Evolutionary conservation across 2,113 vertebrate species (phyloP).

Genomic region (Bambusicola thoracicus): DNA sequence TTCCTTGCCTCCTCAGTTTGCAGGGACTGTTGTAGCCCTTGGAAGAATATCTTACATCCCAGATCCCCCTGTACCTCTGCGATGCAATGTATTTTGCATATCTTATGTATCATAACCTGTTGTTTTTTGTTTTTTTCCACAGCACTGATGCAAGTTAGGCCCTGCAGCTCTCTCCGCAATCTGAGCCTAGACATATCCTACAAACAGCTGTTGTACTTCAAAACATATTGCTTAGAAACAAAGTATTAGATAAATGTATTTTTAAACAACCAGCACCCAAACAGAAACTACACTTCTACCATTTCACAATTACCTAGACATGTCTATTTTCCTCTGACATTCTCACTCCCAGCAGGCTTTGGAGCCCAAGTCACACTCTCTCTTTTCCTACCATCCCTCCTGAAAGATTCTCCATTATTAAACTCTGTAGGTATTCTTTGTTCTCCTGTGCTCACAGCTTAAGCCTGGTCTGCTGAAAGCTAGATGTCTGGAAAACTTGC

Average conservation of each 20-base stretch:
- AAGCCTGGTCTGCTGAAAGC: conserved; percentile 55
- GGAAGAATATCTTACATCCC: not conserved
- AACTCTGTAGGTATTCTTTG: conserved; percentile 63
- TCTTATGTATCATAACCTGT: not conserved
- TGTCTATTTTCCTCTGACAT: conserved; percentile 32
- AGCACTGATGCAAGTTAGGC: not conserved
- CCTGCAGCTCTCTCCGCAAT: conserved; percentile 2
- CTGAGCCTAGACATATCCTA: not conserved
- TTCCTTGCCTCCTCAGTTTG: not conserved
- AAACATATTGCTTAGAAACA: conserved; percentile 21
- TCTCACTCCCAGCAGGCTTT: conserved; percentile 27
- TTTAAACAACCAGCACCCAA: not conserved
- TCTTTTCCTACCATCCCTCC: conserved; percentile 9
- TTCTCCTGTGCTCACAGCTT: conserved; percentile 35
- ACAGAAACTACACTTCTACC: not conserved
- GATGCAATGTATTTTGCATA: not conserved
- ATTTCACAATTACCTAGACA: conserved; percentile 24
- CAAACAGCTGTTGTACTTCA: conserved; percentile 43
- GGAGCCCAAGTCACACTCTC: conserved; percentile 41
- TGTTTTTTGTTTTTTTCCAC: not conserved
- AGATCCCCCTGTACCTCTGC: not conserved
- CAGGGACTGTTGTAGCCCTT: not conserved
- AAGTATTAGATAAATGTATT: conserved; percentile 27
- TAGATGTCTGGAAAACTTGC: conserved; percentile 71
- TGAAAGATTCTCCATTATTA: conserved; percentile 51